Base-by-base conservation (phyloP, 2,113 vertebrate genomes). In the Scalopus aquaticus region DNA sequence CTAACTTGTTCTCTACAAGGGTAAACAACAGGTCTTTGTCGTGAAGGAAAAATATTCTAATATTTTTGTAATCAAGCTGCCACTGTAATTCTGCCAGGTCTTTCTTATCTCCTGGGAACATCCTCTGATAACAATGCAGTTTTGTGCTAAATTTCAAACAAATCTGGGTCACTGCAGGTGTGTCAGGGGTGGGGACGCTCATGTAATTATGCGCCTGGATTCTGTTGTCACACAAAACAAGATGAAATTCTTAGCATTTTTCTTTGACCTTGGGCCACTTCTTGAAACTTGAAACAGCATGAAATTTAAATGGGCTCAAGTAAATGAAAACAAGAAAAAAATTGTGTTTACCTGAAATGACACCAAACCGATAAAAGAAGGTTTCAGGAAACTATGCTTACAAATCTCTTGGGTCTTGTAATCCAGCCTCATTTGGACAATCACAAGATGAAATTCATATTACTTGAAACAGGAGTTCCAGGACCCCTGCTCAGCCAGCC, bases 201-300 rank as follows among this genome's bases (percentile, higher is more conserved):
- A 32, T 90, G 95, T 97, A 97, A 96, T 97, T 96, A 96, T 39
- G 80, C 88, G 84, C 76, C 73, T 97, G 85, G 62, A 46, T 82
- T 96, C 94, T 79, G 80, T 74, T 92, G 81, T 90, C 64, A 93
- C 67, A 94, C 72, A 92, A 93, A 97, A 96, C 87, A 96, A 85
- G 92, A 93, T 95, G 93, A 93, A 94, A 96, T 97, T 90, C 96
- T 95, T 95, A 81, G 90, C 94, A 93, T 97, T 96, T 97, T 97
- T 96, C 90, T 92, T 91, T 79, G 84, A 93, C 88, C 44, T 93
- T 92, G 83, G 90, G 64, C 26, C 84, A 69, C 64, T 88, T 88
- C 51, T 82, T 85, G 90, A 97, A 97, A 97, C 81, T 62, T 92
- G 95, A 97, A 88, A 74, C 93, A 79, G 70, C 39, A 58, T 0